Conservation (phyloP, 2,113 vertebrate genomes). For the Aplodontia rufa region DNA sequence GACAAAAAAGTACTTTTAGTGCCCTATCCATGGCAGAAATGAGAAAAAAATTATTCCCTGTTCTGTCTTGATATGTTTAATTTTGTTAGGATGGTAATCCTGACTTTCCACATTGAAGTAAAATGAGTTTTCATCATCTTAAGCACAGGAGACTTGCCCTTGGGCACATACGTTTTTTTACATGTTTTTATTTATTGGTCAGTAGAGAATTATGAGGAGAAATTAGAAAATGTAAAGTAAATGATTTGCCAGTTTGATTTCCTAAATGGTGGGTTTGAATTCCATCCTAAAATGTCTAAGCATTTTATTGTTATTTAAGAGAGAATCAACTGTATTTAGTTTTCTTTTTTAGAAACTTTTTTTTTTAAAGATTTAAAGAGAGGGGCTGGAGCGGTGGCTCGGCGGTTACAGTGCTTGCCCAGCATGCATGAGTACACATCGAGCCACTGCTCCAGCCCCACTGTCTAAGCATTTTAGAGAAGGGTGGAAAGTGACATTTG, state of each 20-base stretch:
- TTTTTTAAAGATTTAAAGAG: no score
- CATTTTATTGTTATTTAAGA: no score
- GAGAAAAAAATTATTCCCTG: not conserved
- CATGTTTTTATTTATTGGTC: not conserved
- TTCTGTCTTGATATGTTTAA: not conserved
- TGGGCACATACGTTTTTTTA: not conserved
- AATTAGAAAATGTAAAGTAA: not conserved
- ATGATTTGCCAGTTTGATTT: not conserved
- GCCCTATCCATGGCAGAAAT: not conserved
- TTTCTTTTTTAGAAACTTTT: no score
- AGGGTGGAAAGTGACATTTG: not conserved
- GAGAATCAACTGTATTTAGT: no score
- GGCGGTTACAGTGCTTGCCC: no score
- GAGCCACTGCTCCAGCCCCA: no score
- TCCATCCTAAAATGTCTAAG: not conserved
- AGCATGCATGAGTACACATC: no score
- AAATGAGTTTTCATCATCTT: not conserved
- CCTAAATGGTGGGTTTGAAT: not conserved
- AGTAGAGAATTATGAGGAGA: not conserved
- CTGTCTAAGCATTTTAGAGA: not conserved
- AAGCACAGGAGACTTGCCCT: not conserved
- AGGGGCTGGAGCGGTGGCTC: no score
- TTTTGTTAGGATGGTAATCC: not conserved
- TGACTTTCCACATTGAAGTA: not conserved
- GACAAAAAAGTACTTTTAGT: not conserved